Evolutionary conservation across 2,113 vertebrate genomes (phyloP).

Genomic region (Tachuris rubrigastra): DNA sequence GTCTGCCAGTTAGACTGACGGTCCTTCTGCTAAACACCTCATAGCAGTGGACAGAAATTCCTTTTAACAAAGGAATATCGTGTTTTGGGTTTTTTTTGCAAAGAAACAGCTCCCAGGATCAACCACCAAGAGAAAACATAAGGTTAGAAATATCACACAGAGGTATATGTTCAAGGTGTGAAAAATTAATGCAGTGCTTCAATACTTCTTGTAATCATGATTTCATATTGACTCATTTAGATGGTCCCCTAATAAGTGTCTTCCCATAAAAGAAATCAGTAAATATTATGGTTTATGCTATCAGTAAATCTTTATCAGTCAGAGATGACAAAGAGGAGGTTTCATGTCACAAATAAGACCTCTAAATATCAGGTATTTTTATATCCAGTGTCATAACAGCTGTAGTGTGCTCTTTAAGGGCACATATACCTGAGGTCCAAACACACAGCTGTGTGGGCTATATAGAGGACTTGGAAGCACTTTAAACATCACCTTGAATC

Average conservation of each 20-base stretch:
- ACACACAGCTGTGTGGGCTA: background rate
- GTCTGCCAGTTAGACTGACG: background rate
- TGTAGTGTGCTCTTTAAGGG: background rate
- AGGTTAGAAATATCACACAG: conserved; percentile 13
- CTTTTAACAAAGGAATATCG: background rate
- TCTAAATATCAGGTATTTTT: background rate
- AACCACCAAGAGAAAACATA: conserved; percentile 7
- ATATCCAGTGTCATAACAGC: background rate
- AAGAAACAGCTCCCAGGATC: background rate
- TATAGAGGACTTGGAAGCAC: background rate
- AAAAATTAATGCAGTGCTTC: conserved; percentile 25
- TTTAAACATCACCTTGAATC: background rate
- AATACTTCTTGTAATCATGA: background rate
- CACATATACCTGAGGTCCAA: background rate
- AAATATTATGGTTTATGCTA: background rate
- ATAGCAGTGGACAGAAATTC: background rate
- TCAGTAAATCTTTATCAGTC: background rate
- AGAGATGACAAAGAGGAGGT: background rate
- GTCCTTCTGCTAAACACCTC: background rate
- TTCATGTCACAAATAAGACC: background rate
- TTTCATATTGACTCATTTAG: background rate
- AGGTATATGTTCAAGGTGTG: background rate
- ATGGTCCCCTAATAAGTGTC: background rate
- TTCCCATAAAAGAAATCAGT: background rate
- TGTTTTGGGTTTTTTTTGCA: background rate